These are phyloP conservation scores for Drosophila monieri DNA, from an alignment of 2,888 invertebrate genomes.

Conservation along the genomic window DNA sequence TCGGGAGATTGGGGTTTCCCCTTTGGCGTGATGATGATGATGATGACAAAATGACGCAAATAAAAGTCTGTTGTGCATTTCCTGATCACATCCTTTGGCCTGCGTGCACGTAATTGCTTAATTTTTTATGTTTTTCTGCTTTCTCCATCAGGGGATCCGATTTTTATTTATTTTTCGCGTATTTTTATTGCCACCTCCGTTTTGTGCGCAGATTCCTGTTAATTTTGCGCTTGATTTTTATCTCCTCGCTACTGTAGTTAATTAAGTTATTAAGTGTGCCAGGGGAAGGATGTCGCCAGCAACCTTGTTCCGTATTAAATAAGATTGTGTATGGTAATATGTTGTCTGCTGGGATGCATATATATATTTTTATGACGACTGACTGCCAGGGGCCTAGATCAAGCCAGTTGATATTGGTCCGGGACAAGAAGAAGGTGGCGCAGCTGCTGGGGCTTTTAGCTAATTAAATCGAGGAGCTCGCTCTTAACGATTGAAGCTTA, in stretches of 20 bases:
- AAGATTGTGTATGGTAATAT: slow-evolving; percentile 28
- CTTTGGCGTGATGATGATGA: slow-evolving; percentile 31
- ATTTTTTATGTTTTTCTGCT: slow-evolving; percentile 57
- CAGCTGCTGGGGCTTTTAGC: slow-evolving; percentile 55
- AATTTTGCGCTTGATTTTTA: slow-evolving; percentile 72
- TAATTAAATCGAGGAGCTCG: slow-evolving; percentile 57
- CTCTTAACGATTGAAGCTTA: slow-evolving; percentile 36
- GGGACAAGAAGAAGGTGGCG: slow-evolving; percentile 22
- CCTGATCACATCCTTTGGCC: slow-evolving; percentile 46
- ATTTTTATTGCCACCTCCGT: slow-evolving; percentile 46
- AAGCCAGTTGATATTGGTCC: slow-evolving; percentile 59
- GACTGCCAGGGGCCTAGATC: slow-evolving; percentile 58
- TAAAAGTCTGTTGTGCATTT: slow-evolving; percentile 70
- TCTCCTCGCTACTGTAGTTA: slow-evolving; percentile 59
- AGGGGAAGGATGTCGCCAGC: slow-evolving; percentile 36
- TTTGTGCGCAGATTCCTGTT: slow-evolving; percentile 55
- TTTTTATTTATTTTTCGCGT: slow-evolving; percentile 46
- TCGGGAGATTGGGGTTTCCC: slow-evolving; percentile 21
- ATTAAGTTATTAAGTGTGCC: slow-evolving; percentile 71
- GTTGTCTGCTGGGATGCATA: slow-evolving; percentile 12
- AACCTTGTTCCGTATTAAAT: slow-evolving; percentile 32
- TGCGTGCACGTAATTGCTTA: slow-evolving; percentile 74
- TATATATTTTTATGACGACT: slow-evolving; percentile 55
- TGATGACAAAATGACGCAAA: slow-evolving; percentile 68
- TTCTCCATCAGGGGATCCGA: slow-evolving; percentile 24